phyloP scores from a whole-genome alignment of 2,797 vertebrate species.

The Galagoides demidoff region DNA sequence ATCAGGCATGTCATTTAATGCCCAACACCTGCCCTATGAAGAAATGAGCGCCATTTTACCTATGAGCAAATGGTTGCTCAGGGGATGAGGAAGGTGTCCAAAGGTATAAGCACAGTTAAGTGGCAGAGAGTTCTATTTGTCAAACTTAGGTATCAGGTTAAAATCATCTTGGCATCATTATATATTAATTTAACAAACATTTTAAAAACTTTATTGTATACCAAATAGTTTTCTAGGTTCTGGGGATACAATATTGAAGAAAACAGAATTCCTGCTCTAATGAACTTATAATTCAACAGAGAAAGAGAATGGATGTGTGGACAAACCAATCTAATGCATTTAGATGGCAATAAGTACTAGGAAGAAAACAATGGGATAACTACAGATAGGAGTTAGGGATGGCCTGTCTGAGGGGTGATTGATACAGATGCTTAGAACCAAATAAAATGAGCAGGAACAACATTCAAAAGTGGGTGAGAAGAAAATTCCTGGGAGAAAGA shows the following conservation, averaged over 20 bases:
- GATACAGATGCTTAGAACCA: not conserved
- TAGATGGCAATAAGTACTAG: not conserved
- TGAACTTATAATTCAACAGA: not conserved
- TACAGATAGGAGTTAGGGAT: not conserved
- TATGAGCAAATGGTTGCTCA: not conserved
- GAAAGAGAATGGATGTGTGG: not conserved
- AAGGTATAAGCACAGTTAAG: not conserved
- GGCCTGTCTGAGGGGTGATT: not conserved
- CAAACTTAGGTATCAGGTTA: slow-evolving; percentile 30
- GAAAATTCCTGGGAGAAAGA: not conserved
- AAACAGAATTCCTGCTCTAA: not conserved
- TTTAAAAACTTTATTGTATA: not conserved
- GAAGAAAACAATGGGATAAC: not conserved
- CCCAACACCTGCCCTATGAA: not conserved
- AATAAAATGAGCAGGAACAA: not conserved
- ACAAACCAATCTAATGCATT: not conserved
- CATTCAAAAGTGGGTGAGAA: not conserved
- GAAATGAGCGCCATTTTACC: not conserved
- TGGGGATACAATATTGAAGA: not conserved
- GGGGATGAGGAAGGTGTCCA: not conserved
- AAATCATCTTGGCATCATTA: not conserved
- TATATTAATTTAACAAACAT: slow-evolving; percentile 13
- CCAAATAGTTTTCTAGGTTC: not conserved
- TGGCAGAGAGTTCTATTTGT: not conserved
- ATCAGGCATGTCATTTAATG: not conserved